Base-by-base conservation (phyloP, 2,888 invertebrate species). In the Dichetophora obliterata region DNA sequence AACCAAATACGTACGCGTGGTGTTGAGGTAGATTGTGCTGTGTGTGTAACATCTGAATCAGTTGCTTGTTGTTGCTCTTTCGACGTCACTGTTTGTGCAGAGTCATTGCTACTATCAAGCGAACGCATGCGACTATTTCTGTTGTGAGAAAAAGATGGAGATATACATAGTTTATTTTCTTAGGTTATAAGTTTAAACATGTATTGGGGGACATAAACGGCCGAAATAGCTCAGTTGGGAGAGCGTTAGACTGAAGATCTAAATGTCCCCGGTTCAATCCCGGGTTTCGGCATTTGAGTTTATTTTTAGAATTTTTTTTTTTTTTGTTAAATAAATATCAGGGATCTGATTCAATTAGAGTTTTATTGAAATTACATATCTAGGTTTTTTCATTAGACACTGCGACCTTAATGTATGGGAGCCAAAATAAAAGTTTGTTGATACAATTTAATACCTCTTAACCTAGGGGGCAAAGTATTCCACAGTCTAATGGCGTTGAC, bases 1-100 rank as follows among this genome's bases (percentile, higher is more conserved):
- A 95, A 91, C 94, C 94, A 94, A 59, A 94, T 93, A 70, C 93
- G 90, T 0, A 94, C 92, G 5, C 91, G 90, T 69, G 91, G 91
- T 83, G 88, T 87, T 22, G 83, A 77, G 34, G 83, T 66, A 61
- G 83, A 65, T 9, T 82, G 63, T 8, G 59, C 80, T 8, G 79
- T 78, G 9, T 65, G n/a, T 4, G 52, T 43, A 3, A 57, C 14
- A 52, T 61, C 48, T 73, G 71, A 37, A 24, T 61, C 34, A 50
- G 69, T 69, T 54, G 43, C 22, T 22, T 22, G 19, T 48, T 73
- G 75, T 43, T 72, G 77, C 19, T 68, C 78, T 57, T 63, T 75
- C 34, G 66, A 37, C 71, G 34, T 71, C 52, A 73, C 22, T 5
- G 16, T 71, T 19, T 57, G 11, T 24, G 57, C 3, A 14, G n/a